Conservation (phyloP, 2,888 invertebrate species). For the Dynastes grantii region DNA sequence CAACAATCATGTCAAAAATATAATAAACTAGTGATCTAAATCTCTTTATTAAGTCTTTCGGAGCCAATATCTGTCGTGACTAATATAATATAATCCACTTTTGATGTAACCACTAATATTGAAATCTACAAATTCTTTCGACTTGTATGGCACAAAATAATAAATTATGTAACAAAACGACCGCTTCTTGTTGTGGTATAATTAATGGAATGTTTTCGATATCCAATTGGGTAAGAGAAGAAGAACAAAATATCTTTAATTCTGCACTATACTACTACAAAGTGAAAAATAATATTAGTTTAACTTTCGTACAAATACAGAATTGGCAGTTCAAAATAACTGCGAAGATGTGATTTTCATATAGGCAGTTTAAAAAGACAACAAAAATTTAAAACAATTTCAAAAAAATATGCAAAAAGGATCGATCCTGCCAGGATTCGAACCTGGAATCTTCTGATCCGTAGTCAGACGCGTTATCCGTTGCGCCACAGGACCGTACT, state of each 20-base stretch:
- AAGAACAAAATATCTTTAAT: too few relatives aligned
- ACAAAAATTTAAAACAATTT: neutral
- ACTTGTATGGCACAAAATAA: neutral
- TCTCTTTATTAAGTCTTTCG: neutral
- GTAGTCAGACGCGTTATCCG: slow-evolving; percentile 75
- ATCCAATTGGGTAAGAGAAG: too few relatives aligned
- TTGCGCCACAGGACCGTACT: slow-evolving; percentile 73
- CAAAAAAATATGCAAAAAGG: neutral
- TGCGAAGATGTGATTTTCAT: neutral
- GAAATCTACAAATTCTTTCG: neutral
- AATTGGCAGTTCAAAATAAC: neutral
- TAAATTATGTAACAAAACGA: neutral
- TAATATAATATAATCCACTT: neutral
- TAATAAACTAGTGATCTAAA: neutral
- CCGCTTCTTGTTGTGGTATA: neutral
- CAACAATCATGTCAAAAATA: neutral
- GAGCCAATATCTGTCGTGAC: neutral
- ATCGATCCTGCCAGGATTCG: slow-evolving; percentile 57
- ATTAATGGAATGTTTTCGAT: too few relatives aligned
- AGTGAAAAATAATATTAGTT: too few relatives aligned
- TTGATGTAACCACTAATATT: neutral
- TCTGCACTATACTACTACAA: too few relatives aligned
- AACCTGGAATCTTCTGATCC: slow-evolving; percentile 65
- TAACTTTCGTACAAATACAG: too few relatives aligned
- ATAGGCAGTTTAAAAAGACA: too few relatives aligned